These are phyloP conservation scores for Melanitta fusca DNA, from an alignment of 2,797 vertebrate genomes.

Conservation along the genomic window DNA sequence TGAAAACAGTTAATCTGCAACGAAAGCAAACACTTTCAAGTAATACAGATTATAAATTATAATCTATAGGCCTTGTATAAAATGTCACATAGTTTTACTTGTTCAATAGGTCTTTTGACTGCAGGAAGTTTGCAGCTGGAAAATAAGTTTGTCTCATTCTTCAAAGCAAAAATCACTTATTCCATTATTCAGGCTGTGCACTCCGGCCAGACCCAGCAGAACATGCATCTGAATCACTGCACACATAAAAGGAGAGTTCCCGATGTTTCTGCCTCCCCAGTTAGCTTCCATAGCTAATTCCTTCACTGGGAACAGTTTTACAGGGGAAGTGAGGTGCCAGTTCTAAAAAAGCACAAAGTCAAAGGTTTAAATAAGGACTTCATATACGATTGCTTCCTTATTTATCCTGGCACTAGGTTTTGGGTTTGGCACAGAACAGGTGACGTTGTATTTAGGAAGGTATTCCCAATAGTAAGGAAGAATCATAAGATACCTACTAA, in stretches of 20 bases:
- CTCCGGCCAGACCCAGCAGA: not conserved
- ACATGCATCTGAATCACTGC: not conserved
- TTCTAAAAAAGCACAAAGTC: not conserved
- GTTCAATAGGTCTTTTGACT: slow-evolving; percentile 43
- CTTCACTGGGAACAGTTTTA: not conserved
- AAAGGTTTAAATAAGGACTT: not conserved
- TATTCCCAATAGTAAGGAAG: not conserved
- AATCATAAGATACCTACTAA: not conserved
- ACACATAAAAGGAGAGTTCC: not conserved
- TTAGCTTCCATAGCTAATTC: not conserved
- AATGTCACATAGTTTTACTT: not conserved
- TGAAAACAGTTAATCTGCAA: not conserved
- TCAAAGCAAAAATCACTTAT: slow-evolving; percentile 30
- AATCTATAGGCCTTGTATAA: not conserved
- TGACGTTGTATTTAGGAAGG: not conserved
- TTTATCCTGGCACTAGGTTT: not conserved
- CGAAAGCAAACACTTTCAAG: not conserved
- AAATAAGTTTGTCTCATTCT: slow-evolving; percentile 18
- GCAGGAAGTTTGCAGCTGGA: not conserved
- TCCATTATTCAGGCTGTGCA: not conserved
- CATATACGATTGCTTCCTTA: not conserved
- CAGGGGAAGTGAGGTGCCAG: not conserved
- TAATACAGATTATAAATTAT: not conserved
- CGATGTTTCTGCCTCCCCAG: not conserved
- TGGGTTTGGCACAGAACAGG: not conserved